phyloP scores from a whole-genome alignment of 2,113 vertebrate species.

The Scortum barcoo region DNA sequence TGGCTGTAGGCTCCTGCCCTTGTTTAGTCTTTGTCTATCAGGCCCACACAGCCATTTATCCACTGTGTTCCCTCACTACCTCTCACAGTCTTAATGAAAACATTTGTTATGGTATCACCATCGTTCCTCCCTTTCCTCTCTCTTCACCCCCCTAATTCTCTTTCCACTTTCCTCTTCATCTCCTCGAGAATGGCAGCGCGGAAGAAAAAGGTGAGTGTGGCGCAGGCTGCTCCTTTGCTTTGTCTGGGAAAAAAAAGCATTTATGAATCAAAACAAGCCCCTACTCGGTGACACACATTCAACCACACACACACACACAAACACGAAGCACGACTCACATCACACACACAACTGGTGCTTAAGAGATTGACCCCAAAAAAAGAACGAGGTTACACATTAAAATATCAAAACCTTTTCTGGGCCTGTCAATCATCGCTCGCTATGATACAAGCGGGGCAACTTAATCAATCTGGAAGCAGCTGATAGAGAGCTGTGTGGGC shows the following conservation, averaged over 20 bases:
- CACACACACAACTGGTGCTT: constrained; percentile 49
- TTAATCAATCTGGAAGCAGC: constrained; percentile 64
- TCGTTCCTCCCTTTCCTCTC: not conserved
- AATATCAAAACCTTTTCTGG: constrained; percentile 79
- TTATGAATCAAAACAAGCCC: constrained; percentile 57
- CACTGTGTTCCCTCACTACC: not conserved
- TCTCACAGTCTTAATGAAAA: constrained; percentile 23
- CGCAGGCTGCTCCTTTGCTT: constrained; percentile 36
- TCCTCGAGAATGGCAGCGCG: constrained; percentile 8
- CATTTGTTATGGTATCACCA: constrained; percentile 22
- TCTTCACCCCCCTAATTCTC: constrained; percentile 22
- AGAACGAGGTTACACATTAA: constrained; percentile 71
- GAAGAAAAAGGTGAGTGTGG: constrained; percentile 11
- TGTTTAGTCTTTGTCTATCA: constrained; percentile 7
- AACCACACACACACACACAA: constrained; percentile 28
- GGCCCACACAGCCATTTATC: constrained; percentile 2
- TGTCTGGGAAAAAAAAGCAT: constrained; percentile 59
- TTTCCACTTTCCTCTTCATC: constrained; percentile 32
- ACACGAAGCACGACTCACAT: constrained; percentile 23
- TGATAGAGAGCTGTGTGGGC: constrained; percentile 67
- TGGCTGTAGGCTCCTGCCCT: not conserved
- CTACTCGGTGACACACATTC: constrained; percentile 45
- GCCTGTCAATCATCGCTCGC: constrained; percentile 71
- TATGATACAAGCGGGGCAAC: constrained; percentile 45
- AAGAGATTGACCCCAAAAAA: constrained; percentile 61